Evolutionary conservation across 2,888 invertebrate genomes (phyloP), one percentile per base, ranked within the genome.

Genomic region (Scaptomyza reducta): DNA sequence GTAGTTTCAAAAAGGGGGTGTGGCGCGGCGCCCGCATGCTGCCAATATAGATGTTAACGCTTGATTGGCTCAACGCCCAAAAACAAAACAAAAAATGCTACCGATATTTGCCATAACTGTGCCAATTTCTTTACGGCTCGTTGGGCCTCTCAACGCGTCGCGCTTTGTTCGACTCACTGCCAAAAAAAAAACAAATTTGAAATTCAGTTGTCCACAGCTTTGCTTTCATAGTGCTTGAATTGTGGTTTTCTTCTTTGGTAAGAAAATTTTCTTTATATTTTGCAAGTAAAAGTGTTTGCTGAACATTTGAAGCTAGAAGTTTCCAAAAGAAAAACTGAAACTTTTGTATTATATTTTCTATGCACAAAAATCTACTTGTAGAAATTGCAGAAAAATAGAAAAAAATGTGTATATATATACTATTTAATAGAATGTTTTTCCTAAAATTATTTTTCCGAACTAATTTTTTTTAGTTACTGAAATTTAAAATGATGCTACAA

Each of bases 51-150:
- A 35, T 62, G 59, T 80, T 75, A 53, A 75, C 70, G 83, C 83
- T 77, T 71, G 69, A 66, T 79, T 83, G 87, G 73, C 60, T 47
- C 33, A 57, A 50, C 42, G 77, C 74, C 76, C 70, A 82, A 74
- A 74, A n/a, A n/a, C n/a, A n/a, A n/a, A n/a, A n/a, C n/a, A n/a
- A n/a, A n/a, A 77, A 61, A 42, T 22, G 16, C 18, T 46, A 41
- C 56, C 50, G 40, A 61, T 53, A 61, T 61, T 72, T 68, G 49
- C 78, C 85, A 83, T 75, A 88, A 73, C 58, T 70, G 66, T 61
- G 66, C 51, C 51, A 79, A 83, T 65, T 70, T 70, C 61, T 77
- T 66, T 64, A 83, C 81, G 82, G 77, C 70, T 83, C 77, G 72
- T 77, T 83, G 87, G 51, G 58, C 54, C 49, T 63, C 50, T 62